Evolutionary conservation across 1,140 invertebrate species (phyloP), one percentile per base, ranked within the genome.

Genomic region (Formica exsecta): DNA sequence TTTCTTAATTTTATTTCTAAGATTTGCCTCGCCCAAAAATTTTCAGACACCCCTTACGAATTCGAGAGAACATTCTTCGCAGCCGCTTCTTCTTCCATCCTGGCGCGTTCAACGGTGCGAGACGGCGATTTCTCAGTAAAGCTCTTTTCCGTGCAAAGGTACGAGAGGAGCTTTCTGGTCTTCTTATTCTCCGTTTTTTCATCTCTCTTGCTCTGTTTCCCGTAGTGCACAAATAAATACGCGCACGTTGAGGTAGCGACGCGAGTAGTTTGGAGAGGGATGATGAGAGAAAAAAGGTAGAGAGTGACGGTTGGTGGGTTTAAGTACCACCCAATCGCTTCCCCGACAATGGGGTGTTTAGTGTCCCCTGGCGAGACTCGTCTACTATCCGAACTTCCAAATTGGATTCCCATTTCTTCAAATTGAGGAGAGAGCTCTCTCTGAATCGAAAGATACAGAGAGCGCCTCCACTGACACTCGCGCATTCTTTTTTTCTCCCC

Each of bases 361-460:
- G 84, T 48, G 71, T 81, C 54, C 80, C 75, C 77, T 85, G 73
- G 64, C 81, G 80, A 74, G 61, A 80, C 54, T 86, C 57, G 25
- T 73, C 44, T 41, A 25, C 57, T 41, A 41, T 86, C 38, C 62
- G 54, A 11, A 48, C 51, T 64, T 87, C 84, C 86, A 76, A 91
- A 92, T 92, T 92, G 90, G 89, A 92, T 92, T 92, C 85, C 81
- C 89, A 86, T 92, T 89, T 89, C 87, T 88, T 88, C 87, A 88
- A 91, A 91, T 91, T 83, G 71, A 86, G 76, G 85, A 86, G 76
- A 76, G 80, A 80, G 66, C 84, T 68, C 77, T 68, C 76, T 65
- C 61, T 25, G 48, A 61, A 71, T 70, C 59, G 57, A 38, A 73
- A 83, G 41, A 71, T 73, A 11, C 41, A 16, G 36, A 16, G 36